phyloP scores from a whole-genome alignment of 2,113 vertebrate species.

The Irena cyanogastra region DNA sequence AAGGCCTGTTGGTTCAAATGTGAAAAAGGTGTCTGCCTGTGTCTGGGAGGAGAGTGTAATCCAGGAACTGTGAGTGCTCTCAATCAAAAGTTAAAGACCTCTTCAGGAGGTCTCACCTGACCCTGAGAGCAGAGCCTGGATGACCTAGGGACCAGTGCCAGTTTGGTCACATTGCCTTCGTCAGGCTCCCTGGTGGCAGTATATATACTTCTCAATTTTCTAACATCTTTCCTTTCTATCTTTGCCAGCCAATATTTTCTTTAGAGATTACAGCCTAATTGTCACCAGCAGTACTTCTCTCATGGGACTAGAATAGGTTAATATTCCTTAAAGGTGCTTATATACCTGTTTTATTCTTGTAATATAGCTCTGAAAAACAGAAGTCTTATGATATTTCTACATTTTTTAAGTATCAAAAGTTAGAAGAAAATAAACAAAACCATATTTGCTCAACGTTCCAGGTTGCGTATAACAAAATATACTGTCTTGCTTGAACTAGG shows the following conservation, averaged over 20 bases:
- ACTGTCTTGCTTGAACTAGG: not conserved
- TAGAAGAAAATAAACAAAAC: not conserved
- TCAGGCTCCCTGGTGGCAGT: not conserved
- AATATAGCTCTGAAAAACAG: not conserved
- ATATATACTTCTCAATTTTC: no score
- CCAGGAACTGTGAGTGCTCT: not conserved
- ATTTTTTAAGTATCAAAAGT: not conserved
- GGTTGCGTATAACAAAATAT: not conserved
- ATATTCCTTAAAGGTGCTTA: not conserved
- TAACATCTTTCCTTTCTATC: not conserved
- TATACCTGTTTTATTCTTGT: not conserved
- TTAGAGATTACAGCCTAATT: not conserved
- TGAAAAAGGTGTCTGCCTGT: rapidly evolving
- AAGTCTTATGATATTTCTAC: not conserved
- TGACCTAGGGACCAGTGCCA: rapidly evolving
- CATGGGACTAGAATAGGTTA: not conserved
- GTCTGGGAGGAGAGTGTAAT: not conserved
- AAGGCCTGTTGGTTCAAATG: not conserved
- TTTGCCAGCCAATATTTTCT: not conserved
- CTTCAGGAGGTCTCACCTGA: not conserved
- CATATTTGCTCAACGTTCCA: not conserved
- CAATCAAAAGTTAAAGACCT: not conserved
- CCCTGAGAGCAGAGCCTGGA: rapidly evolving
- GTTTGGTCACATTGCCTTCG: not conserved
- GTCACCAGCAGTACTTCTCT: not conserved